Evolutionary conservation across 1,140 invertebrate species (phyloP).

Genomic region (Zeugodacus cucurbitae): DNA sequence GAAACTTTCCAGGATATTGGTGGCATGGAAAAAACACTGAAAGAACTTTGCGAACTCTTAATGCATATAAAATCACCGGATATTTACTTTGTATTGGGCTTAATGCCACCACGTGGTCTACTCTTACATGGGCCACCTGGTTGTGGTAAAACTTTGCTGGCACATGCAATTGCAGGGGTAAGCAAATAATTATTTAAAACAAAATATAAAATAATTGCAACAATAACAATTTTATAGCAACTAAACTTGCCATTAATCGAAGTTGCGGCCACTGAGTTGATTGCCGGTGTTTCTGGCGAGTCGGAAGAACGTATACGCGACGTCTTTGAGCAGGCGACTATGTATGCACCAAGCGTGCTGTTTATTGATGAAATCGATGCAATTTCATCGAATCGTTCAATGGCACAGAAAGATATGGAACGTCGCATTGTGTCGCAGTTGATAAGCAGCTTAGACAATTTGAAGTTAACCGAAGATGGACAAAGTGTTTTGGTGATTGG

Average conservation of each 20-base stretch:
- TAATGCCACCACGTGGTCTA: conserved; percentile 85
- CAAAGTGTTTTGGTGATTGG: conserved; percentile 88
- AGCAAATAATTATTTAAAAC: conserved; percentile 52
- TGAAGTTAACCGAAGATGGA: conserved; percentile 72
- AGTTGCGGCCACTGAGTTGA: conserved; percentile 89
- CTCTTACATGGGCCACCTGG: conserved; percentile 92
- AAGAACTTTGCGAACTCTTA: conserved; percentile 82
- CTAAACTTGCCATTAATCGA: conserved; percentile 82
- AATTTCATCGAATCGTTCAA: conserved; percentile 86
- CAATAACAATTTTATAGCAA: conserved; percentile 66
- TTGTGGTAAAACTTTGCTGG: conserved; percentile 92
- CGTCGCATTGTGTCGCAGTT: conserved; percentile 93
- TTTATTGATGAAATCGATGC: conserved; percentile 96
- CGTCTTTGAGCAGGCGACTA: conserved; percentile 86
- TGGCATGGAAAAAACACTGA: conserved; percentile 76
- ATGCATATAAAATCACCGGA: conserved; percentile 86
- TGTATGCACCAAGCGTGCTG: conserved; percentile 83
- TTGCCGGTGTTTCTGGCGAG: conserved; percentile 95
- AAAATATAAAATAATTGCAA: neutral
- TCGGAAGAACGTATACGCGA: conserved; percentile 93
- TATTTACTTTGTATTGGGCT: conserved; percentile 80
- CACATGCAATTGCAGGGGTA: conserved; percentile 92
- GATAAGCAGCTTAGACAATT: conserved; percentile 86
- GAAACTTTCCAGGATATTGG: conserved; percentile 80
- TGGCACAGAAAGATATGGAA: conserved; percentile 94